Base-by-base conservation (phyloP, 2,888 invertebrate species). In the Julus scandinavius region DNA sequence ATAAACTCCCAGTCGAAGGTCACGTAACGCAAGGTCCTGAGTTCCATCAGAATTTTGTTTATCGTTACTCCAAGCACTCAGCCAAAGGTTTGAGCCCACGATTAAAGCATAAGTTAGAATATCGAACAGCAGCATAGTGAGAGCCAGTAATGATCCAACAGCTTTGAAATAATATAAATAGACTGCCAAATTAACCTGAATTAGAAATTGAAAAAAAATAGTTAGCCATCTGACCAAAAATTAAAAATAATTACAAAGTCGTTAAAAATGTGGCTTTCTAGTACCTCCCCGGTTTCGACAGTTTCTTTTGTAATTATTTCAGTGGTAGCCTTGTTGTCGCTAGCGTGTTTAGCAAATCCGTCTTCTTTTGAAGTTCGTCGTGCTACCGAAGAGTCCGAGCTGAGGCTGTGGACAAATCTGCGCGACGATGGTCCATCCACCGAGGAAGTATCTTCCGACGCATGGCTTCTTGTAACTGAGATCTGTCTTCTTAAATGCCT, bases 111-210 rank as follows among this genome's bases (percentile, higher is more conserved):
- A 90, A 49, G 90, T 89, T 13, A 89, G 20, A 2, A 96, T 94
- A 92, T 98, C 96, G 93, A 98, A 95, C 0, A 96, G 89, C 88
- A 97, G 93, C 1, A 98, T 97, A 13, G 95, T 93, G n/a, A 95
- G 92, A 0, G 96, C 94, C 88, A 96, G 93, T 87, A 95, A 93
- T 91, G 96, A 92, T 72, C 98, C 97, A 90, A 98, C 96, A 87
- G 97, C 96, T 92, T 94, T 94, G 90, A 98, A 93, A 92, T 99
- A 99, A 92, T 97, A 96, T 91, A 96, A 94, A 93, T 98, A 98
- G 0, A 93, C 93, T 90, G 58, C 38, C 49, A 84, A 15, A 20
- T 80, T 50, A 38, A 89, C 88, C 87, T 87, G 63, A 58, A 17
- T 11, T 45, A 17, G 85, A 45, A 7, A 85, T 15, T 17, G 50